Evolutionary conservation across 2,888 invertebrate species (phyloP), one percentile per base, ranked within the genome.

Genomic region (Eupithecia inturbata): DNA sequence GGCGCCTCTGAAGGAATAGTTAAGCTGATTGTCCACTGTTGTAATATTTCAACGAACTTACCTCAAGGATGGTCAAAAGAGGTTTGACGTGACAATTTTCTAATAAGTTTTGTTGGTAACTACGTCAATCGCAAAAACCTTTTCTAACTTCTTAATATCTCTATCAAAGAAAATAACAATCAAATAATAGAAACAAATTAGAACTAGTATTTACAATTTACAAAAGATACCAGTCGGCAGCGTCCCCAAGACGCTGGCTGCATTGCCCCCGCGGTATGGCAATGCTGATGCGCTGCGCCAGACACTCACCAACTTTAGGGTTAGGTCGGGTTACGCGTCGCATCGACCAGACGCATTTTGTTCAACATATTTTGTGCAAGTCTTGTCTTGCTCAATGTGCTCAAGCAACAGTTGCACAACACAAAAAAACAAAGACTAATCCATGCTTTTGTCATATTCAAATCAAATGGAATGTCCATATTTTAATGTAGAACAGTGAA

Each of bases 1-100:
- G 71, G 22, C 71, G 69, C 66, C 66, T 53, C 64, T 66, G 26
- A 66, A 66, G 66, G 66, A 66, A 66, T 66, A 39, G 66, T 66
- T 16, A 66, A 66, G 39, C 66, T 66, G 66, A 66, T 66, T 66
- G 66, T 66, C 66, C 66, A 39, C 22, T 6, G 66, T 66, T 66
- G 66, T 66, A 66, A 66, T 66, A 66, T 66, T 66, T 66, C 66
- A 66, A 39, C 36, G 12, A 22, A n/a, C 28, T 49, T 68, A 67
- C n/a, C 16, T 16, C 19, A 45, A 57, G 31, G 41, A 12, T 41
- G 22, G 22, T 57, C 31, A 41, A 45, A 60, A 60, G 33, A 68
- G 57, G 57, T 57, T 57, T 57, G 57, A 57, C 57, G 26, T 57
- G 57, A 57, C 57, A 9, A 26, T 26, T 57, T 57, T 57, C 22